phyloP scores from a whole-genome alignment of 1,140 invertebrate species.

The Dreissena rostriformis region DNA sequence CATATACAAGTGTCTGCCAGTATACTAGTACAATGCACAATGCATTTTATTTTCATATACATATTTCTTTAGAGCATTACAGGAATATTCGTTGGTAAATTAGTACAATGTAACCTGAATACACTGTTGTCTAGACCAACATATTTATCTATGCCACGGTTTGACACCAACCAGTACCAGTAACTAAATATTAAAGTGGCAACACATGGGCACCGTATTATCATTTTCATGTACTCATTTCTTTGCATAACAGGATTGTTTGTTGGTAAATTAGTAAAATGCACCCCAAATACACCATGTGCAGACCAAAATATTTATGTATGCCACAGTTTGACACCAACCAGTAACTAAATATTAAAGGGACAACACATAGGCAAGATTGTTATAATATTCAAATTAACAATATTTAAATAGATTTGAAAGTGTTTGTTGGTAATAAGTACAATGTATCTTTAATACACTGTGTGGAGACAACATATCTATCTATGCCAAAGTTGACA shows the following conservation, averaged over 20 bases:
- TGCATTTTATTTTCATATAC: too few relatives aligned
- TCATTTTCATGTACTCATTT: background rate
- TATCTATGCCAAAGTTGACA: too few relatives aligned
- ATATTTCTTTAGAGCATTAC: background rate
- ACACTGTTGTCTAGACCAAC: conserved; percentile 8
- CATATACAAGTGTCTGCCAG: too few relatives aligned
- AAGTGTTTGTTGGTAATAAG: too few relatives aligned
- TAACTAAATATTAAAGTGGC: background rate
- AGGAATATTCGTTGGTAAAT: background rate
- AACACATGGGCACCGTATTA: conserved; percentile 14
- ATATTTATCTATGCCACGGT: conserved; percentile 17
- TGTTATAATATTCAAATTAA: too few relatives aligned
- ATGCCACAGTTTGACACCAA: conserved; percentile 21
- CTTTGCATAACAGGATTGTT: background rate
- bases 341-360: background rate
- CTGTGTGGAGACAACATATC: too few relatives aligned
- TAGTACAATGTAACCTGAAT: background rate
- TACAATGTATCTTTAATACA: too few relatives aligned
- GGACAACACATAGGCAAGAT: background rate
- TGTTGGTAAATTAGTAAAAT: background rate
- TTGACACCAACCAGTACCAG: conserved; percentile 12
- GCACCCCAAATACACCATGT: background rate
- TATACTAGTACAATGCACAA: conserved; percentile 13
- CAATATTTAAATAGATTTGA: too few relatives aligned
- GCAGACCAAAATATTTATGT: conserved; percentile 6